Evolutionary conservation across 2,113 vertebrate species (phyloP).

Genomic region (Hucho hucho): DNA sequence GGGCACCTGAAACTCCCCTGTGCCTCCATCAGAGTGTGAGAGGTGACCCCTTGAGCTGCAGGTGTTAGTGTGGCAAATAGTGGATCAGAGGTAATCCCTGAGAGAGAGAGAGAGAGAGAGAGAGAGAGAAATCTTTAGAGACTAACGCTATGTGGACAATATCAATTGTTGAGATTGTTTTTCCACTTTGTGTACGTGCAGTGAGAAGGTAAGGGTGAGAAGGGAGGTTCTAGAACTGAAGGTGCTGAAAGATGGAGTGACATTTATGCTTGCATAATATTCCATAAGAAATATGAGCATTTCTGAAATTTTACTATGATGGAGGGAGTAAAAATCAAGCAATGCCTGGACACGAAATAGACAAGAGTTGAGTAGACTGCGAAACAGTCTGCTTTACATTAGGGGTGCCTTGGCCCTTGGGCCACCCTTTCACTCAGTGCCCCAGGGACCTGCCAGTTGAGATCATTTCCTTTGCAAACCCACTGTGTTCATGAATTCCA

Average conservation of each 20-base stretch:
- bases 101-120: slow-evolving; percentile 7
- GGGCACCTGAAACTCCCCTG: not conserved
- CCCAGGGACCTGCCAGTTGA: slow-evolving; percentile 36
- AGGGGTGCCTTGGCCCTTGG: not conserved
- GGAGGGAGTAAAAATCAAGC: not conserved
- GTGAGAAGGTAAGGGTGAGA: too few relatives aligned
- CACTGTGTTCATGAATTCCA: slow-evolving; percentile 52
- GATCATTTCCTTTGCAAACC: slow-evolving; percentile 42
- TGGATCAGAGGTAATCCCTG: not conserved
- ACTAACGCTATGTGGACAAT: too few relatives aligned
- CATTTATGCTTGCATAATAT: too few relatives aligned
- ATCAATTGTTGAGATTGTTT: too few relatives aligned
- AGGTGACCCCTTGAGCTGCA: slow-evolving; percentile 4
- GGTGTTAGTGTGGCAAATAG: not conserved
- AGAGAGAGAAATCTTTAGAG: not conserved
- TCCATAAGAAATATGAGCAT: too few relatives aligned
- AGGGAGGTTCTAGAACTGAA: too few relatives aligned
- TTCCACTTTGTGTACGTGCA: too few relatives aligned
- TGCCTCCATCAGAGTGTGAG: slow-evolving; percentile 1
- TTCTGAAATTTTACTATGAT: too few relatives aligned
- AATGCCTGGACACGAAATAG: slow-evolving; percentile 21
- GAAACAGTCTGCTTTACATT: slow-evolving; percentile 1
- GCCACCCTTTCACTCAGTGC: slow-evolving; percentile 24
- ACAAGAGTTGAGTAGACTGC: not conserved
- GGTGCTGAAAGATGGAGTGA: too few relatives aligned